Conservation (phyloP, 2,113 vertebrate genomes). For the Ophiodon elongatus region DNA sequence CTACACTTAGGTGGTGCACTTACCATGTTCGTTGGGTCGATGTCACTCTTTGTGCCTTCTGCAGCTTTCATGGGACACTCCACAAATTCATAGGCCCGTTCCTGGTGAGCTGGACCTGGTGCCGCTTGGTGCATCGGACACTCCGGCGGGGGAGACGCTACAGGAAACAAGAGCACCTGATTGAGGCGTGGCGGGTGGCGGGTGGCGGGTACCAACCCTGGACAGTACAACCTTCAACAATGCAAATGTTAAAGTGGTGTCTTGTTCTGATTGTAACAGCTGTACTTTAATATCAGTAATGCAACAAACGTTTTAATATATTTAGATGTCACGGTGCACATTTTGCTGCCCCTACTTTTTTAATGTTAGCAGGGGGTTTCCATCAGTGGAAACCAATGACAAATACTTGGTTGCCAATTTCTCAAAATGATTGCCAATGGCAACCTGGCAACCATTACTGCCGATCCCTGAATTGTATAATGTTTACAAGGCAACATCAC, state of each 20-base stretch:
- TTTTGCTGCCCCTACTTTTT: too few species aligned
- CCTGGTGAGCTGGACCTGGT: conserved; percentile 86
- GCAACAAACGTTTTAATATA: too few species aligned
- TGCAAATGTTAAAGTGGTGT: background rate
- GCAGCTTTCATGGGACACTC: conserved; percentile 88
- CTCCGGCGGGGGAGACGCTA: conserved; percentile 75
- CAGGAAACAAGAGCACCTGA: background rate
- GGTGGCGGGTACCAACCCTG: background rate
- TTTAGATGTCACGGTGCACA: too few species aligned
- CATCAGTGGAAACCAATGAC: too few species aligned
- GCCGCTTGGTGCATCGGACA: conserved; percentile 84
- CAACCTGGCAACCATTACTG: too few species aligned
- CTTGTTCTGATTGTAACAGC: too few species aligned
- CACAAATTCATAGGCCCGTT: conserved; percentile 88
- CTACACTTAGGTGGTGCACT: background rate
- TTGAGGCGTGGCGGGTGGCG: background rate
- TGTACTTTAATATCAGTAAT: too few species aligned
- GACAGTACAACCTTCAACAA: background rate
- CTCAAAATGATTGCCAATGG: too few species aligned
- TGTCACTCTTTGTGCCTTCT: conserved; percentile 73
- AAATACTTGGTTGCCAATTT: too few species aligned
- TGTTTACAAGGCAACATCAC: background rate
- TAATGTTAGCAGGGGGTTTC: too few species aligned
- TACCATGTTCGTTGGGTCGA: conserved; percentile 96
- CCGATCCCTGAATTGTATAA: too few species aligned